These are phyloP conservation scores for Megaleporinus macrocephalus DNA, from an alignment of 2,113 vertebrate species.

Conservation along the genomic window DNA sequence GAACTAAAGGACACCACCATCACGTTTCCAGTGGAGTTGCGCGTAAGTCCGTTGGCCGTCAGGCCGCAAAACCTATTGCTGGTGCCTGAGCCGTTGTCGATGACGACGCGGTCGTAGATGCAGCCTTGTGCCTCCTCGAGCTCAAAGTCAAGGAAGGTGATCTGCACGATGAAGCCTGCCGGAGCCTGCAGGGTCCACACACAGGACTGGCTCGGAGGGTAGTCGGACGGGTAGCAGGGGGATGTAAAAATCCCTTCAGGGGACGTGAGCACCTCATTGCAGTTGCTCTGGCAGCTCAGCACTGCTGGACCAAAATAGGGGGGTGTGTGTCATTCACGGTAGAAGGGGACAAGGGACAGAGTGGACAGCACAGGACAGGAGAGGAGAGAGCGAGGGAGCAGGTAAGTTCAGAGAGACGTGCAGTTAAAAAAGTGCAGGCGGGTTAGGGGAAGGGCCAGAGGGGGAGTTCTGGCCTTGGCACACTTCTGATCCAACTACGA, in stretches of 20 bases:
- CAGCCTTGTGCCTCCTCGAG: slow-evolving; percentile 92
- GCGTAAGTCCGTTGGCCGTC: slow-evolving; percentile 90
- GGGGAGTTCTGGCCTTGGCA: not conserved
- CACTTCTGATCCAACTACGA: no score
- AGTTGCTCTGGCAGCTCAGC: slow-evolving; percentile 81
- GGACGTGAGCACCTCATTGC: slow-evolving; percentile 79
- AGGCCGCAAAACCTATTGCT: slow-evolving; percentile 87
- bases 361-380: slow-evolving; percentile 28
- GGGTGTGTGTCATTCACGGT: slow-evolving; percentile 30
- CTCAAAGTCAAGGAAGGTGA: slow-evolving; percentile 93
- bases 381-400: slow-evolving; percentile 12
- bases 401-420: slow-evolving; percentile 16
- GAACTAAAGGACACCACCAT: slow-evolving; percentile 91
- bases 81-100: slow-evolving; percentile 82
- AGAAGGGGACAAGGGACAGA: slow-evolving; percentile 36
- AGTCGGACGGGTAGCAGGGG: slow-evolving; percentile 90
- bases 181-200: slow-evolving; percentile 90
- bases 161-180: slow-evolving; percentile 89
- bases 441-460: not conserved
- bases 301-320: slow-evolving; percentile 71
- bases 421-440: slow-evolving; percentile 16
- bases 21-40: slow-evolving; percentile 91
- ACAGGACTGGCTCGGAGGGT: slow-evolving; percentile 86
- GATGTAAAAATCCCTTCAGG: slow-evolving; percentile 86
- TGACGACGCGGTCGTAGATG: slow-evolving; percentile 88